Conservation (phyloP, 1,140 invertebrate species). For the Diorhabda carinulata region DNA sequence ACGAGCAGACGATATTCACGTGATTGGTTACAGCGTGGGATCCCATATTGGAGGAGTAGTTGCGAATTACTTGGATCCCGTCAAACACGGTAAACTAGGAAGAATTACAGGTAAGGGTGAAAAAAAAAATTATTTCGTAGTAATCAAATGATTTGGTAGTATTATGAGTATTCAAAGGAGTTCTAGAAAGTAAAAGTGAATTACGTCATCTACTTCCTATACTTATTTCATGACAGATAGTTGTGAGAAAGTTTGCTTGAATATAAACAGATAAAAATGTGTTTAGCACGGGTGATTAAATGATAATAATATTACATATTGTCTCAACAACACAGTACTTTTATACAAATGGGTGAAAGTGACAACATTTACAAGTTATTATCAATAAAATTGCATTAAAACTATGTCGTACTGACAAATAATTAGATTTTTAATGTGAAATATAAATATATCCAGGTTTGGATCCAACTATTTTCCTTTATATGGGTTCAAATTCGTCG, state of each 20-base stretch:
- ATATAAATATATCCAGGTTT: conserved; percentile 54
- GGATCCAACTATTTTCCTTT: conserved; percentile 79
- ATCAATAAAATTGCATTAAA: too few relatives aligned
- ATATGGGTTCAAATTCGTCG: conserved; percentile 73
- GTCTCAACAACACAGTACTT: too few relatives aligned
- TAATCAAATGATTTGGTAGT: not conserved
- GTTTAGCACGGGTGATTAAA: too few relatives aligned
- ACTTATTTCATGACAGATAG: too few relatives aligned
- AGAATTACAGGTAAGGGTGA: conserved; percentile 66
- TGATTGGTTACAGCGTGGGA: conserved; percentile 81
- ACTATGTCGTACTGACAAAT: too few relatives aligned
- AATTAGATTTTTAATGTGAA: too few relatives aligned
- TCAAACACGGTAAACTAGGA: conserved; percentile 62
- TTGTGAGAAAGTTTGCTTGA: too few relatives aligned
- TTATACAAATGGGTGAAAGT: too few relatives aligned
- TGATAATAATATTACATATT: too few relatives aligned
- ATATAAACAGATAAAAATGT: too few relatives aligned
- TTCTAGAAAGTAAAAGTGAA: conserved; percentile 1
- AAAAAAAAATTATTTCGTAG: not conserved
- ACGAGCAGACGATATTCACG: conserved; percentile 67
- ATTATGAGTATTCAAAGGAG: not conserved
- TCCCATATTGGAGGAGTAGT: conserved; percentile 80
- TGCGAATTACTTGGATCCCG: conserved; percentile 67
- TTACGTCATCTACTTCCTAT: not conserved
- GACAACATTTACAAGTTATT: too few relatives aligned